Evolutionary conservation across 2,888 invertebrate species (phyloP).

Genomic region (Noctua pronuba): DNA sequence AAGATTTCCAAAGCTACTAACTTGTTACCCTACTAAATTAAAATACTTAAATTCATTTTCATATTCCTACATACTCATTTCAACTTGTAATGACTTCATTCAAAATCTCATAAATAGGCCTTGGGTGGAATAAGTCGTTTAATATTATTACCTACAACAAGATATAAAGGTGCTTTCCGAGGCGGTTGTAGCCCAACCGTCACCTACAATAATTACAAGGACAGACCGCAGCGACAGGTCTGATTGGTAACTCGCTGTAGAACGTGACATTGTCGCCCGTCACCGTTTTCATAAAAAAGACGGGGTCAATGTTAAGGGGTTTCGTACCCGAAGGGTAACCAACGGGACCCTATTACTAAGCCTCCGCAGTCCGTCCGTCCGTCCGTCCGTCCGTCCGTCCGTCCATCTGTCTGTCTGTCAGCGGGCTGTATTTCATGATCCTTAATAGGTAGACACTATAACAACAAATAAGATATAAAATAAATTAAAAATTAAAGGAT

Average conservation of each 20-base stretch:
- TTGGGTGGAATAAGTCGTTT: slow-evolving; percentile 6
- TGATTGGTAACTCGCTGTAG: neutral
- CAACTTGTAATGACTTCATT: slow-evolving; percentile 19
- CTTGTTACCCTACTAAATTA: neutral
- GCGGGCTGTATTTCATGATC: too few species aligned
- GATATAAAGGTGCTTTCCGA: slow-evolving; percentile 1
- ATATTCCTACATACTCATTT: slow-evolving; percentile 23
- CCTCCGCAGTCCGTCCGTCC: too few species aligned
- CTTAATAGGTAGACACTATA: too few species aligned
- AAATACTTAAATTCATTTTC: slow-evolving; percentile 16
- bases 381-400: too few species aligned
- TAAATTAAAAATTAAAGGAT: too few species aligned
- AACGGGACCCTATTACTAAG: too few species aligned
- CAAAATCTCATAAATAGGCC: neutral
- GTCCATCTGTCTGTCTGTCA: too few species aligned
- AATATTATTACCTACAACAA: slow-evolving; percentile 1
- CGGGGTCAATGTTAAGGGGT: too few species aligned
- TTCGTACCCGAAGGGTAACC: too few species aligned
- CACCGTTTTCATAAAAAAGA: neutral
- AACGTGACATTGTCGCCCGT: neutral
- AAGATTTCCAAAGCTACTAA: neutral
- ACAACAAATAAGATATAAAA: too few species aligned
- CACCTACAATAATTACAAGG: too few species aligned
- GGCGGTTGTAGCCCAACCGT: too few species aligned
- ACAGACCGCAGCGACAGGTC: neutral